A percentile compares a stretch with the other conserved stretches of the same genome.
Conservation (phyloP, 2,888 invertebrate species). For the Macrophya annulata region DNA sequence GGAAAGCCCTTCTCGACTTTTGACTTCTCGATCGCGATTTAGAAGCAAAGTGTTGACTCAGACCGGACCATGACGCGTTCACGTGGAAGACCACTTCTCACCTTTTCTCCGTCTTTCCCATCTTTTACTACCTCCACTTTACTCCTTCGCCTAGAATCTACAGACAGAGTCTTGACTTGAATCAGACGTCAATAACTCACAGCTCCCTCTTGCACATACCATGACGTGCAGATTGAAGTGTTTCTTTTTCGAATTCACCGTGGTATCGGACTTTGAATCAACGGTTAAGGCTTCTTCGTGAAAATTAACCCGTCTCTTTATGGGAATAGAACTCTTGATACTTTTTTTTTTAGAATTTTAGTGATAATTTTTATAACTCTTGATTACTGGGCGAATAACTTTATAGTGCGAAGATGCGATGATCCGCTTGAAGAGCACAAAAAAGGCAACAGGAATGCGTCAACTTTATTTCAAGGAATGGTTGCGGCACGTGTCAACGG, state of each 20-base stretch:
- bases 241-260: constrained; percentile 10
- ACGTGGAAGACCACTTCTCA: constrained; percentile 54
- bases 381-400: neutral
- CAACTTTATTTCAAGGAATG: constrained; percentile 24
- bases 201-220: neutral
- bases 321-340: neutral
- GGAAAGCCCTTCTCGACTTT: constrained; percentile 53
- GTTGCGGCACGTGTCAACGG: constrained; percentile 21
- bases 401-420: neutral
- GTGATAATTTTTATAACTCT: neutral
- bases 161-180: constrained; percentile 36
- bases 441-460: neutral
- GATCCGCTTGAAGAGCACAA: neutral
- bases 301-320: neutral
- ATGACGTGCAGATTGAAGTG: constrained; percentile 46
- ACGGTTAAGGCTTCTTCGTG: constrained; percentile 22
- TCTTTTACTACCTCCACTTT: constrained; percentile 8
- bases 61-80: constrained; percentile 52
- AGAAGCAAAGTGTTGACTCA: constrained; percentile 43
- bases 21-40: constrained; percentile 56
- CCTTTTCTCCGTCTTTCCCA: constrained; percentile 10
- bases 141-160: constrained; percentile 9
- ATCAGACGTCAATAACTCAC: constrained; percentile 54
- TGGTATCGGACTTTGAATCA: neutral
- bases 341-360: neutral